Base-by-base conservation (phyloP, 2,888 invertebrate genomes). In the Isotomurus palustris region DNA sequence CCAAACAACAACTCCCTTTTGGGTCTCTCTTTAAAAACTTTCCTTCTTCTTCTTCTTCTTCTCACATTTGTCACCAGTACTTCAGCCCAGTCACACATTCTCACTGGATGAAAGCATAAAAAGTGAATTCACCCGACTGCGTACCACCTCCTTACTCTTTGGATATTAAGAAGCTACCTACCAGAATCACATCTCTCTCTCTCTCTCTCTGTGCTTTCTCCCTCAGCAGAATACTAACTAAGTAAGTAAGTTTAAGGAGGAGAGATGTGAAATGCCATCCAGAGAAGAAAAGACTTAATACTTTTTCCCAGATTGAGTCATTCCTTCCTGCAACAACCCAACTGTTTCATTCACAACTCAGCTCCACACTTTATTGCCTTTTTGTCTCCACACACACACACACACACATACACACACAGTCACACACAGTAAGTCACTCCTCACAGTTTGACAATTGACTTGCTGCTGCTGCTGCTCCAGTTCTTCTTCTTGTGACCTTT, bases 301-400 rank as follows among this genome's bases (percentile, higher is more conserved):
- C n/a, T n/a, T n/a, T n/a, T n/a, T n/a, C n/a, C n/a, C n/a, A n/a
- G n/a, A n/a, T n/a, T n/a, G n/a, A n/a, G n/a, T 40, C 41, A 19
- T 6, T 19, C n/a, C 8, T 40, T 12, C 41, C 6, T 6, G n/a
- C 27, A 10, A 43, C n/a, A 22, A 43, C 22, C 6, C 10, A 40
- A 40, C 40, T n/a, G n/a, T 35, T 54, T 54, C 54, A 54, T 54
- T 54, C 38, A 48, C 47, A 48, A 54, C 48, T 54, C 54, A 28
- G 24, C 44, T 48, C 40, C 43, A 19, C 44, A 53, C 36, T 53
- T 53, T 53, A 53, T 44, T 43, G 44, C 53, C 53, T 27, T 43
- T 43, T 43, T 43, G 43, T 8, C 40, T 40, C 10, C 40, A 28
- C 29, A 28, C 36, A 35, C n/a, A n/a, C n/a, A n/a, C n/a, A n/a